Evolutionary conservation across 2,113 vertebrate species (phyloP), one percentile per base, ranked within the genome.

Genomic region (Tinamus guttatus): DNA sequence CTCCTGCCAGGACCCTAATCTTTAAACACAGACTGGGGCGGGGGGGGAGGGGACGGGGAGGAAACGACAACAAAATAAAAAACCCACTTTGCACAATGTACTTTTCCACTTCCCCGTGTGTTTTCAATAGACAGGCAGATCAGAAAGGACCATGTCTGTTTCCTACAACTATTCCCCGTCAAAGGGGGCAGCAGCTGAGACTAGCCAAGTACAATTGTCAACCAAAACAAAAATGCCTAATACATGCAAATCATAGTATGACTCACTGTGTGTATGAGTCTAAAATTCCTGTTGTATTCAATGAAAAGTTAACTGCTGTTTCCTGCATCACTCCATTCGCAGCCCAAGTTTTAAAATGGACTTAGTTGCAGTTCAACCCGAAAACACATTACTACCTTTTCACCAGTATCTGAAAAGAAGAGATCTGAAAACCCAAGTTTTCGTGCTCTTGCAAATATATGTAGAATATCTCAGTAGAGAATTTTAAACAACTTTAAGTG

Each of bases 141-240:
- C 24, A 65, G 63, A 63, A 68, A 38, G 12, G 19, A 8, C 5
- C 71, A 7, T 30, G 45, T 38, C 16, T 63, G 45, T 34, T 11
- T 41, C 52, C 77, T 81, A 51, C 77, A 79, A 56, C 34, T 25
- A 75, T 13, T 47, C 14, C 58, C 21, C 65, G 51, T 32, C 13
- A 67, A 74, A 67, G 90, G 49, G 38, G 49, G 49, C 4, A 54
- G 56, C 0, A 0, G 63, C 69, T 38, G 4, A 59, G 43, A 20
- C 8, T 40, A 83, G 45, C 17, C n/a, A 89, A 87, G 45, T 68
- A 3, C 20, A 83, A 67, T 2, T 71, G 49, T 32, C 88, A 90
- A 22, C 20, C 22, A 54, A 54, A 54, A 12, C 51, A 68, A 75
- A 74, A 63, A 6, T 3, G 8, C 10, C 41, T 9, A 87, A 68